Conservation (phyloP, 1,140 invertebrate species). For the Drosophila cardini region DNA sequence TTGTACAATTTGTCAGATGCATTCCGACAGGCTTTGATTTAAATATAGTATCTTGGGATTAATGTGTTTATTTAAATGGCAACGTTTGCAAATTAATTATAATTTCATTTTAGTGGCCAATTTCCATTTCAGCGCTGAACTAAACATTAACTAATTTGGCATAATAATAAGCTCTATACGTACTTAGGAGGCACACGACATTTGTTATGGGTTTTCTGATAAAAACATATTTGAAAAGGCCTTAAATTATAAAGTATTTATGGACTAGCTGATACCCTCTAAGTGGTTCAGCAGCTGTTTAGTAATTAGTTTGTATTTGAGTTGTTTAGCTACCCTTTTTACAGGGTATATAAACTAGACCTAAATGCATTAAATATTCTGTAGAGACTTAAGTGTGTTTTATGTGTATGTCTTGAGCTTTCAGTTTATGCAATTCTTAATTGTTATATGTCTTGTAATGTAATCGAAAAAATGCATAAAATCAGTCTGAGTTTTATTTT, state of each 20-base stretch:
- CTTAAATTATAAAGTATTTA: not conserved
- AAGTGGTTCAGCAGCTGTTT: not conserved
- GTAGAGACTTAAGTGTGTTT: not conserved
- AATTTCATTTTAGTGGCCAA: constrained; percentile 48
- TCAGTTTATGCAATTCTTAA: constrained; percentile 23
- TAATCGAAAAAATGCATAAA: constrained; percentile 66
- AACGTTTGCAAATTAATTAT: constrained; percentile 59
- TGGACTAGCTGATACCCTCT: constrained; percentile 9
- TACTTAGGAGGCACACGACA: constrained; percentile 60
- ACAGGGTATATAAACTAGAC: constrained; percentile 4
- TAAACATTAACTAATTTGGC: constrained; percentile 59
- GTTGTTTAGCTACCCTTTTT: not conserved
- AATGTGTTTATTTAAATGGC: constrained; percentile 60
- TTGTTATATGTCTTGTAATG: constrained; percentile 32
- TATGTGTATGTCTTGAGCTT: constrained; percentile 42
- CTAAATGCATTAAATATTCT: not conserved
- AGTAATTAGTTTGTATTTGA: not conserved
- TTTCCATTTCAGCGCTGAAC: constrained; percentile 12
- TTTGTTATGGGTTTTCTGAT: constrained; percentile 26
- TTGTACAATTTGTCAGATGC: constrained; percentile 46
- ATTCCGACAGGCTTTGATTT: constrained; percentile 24
- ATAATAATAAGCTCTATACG: constrained; percentile 64
- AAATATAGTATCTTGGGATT: not conserved
- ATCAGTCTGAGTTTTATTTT: constrained; percentile 77
- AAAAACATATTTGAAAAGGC: not conserved